Evolutionary conservation across 2,888 invertebrate species (phyloP).

Genomic region (Hypselothyrea guttata): DNA sequence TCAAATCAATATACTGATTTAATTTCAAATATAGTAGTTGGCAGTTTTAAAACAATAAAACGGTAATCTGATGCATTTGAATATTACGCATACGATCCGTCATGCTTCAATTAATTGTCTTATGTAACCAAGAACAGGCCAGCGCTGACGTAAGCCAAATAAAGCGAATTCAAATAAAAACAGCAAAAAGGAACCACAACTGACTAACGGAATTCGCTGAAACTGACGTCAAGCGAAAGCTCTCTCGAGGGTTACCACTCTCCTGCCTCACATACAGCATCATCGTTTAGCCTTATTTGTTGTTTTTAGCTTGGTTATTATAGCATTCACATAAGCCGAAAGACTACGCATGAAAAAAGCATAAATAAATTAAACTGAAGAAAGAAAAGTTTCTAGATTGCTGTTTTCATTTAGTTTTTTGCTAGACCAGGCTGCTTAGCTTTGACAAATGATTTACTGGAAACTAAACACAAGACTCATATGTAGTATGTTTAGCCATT

Average conservation of each 20-base stretch:
- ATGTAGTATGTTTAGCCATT: slow-evolving; percentile 3
- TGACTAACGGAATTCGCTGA: slow-evolving; percentile 25
- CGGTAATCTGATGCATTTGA: slow-evolving; percentile 18
- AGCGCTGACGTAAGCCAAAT: slow-evolving; percentile 50
- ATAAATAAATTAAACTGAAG: slow-evolving; percentile 27
- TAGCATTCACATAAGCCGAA: slow-evolving; percentile 11
- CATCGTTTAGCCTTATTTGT: slow-evolving; percentile 43
- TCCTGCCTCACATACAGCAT: slow-evolving; percentile 29
- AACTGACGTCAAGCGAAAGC: slow-evolving; percentile 51
- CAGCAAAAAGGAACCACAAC: slow-evolving; percentile 15
- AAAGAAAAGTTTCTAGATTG: background rate
- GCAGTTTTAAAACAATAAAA: no score
- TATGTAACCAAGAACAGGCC: slow-evolving; percentile 39
- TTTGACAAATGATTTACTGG: slow-evolving; percentile 27
- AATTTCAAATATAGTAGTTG: background rate
- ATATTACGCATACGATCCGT: slow-evolving; percentile 20
- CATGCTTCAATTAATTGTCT: slow-evolving; percentile 22
- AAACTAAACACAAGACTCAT: no score
- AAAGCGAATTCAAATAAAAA: slow-evolving; percentile 6
- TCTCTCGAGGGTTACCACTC: background rate
- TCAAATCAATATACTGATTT: background rate
- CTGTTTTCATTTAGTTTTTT: background rate
- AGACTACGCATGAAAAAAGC: slow-evolving; percentile 9
- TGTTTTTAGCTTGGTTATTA: slow-evolving; percentile 22
- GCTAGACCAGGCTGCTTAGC: slow-evolving; percentile 9